These are phyloP conservation scores for Lerista edwardsae DNA, from an alignment of 2,797 vertebrate species.

Conservation along the genomic window DNA sequence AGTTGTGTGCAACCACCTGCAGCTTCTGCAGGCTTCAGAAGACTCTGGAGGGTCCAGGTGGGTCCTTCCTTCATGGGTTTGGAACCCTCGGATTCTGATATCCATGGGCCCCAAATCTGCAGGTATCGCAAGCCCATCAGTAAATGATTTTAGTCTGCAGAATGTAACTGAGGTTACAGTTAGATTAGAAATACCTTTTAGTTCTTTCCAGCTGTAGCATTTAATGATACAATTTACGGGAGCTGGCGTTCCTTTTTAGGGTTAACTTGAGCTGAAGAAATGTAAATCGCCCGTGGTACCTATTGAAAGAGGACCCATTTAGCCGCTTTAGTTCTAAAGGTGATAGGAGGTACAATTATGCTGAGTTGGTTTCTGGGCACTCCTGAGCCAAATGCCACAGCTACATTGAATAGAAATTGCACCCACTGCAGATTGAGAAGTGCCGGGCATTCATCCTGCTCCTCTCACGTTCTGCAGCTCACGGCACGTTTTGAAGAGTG, in stretches of 20 bases:
- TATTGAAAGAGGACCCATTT: conserved; percentile 50
- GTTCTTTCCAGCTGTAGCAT: neutral
- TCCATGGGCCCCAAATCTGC: too few relatives aligned
- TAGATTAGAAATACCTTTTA: neutral
- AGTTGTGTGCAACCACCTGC: too few relatives aligned
- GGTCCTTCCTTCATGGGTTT: too few relatives aligned
- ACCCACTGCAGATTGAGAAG: conserved; percentile 9
- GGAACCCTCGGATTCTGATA: too few relatives aligned
- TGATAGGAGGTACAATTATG: conserved; percentile 43
- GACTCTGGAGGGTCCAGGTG: too few relatives aligned
- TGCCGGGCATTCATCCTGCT: conserved; percentile 38
- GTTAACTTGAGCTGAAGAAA: neutral
- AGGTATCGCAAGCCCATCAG: too few relatives aligned
- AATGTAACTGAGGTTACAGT: neutral
- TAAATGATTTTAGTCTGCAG: neutral
- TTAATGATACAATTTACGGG: neutral
- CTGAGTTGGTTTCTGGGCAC: conserved; percentile 50
- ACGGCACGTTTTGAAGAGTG: conserved; percentile 45
- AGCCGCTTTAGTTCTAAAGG: conserved; percentile 56
- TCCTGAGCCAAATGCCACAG: conserved; percentile 31
- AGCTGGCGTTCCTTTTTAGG: neutral
- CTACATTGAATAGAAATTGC: conserved; percentile 48
- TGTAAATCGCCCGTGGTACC: conserved; percentile 42
- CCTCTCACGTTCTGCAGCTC: conserved; percentile 45
- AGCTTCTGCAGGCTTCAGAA: too few relatives aligned